Evolutionary conservation across 1,140 invertebrate genomes (phyloP), one percentile per base, ranked within the genome.

Genomic region (Leptinotarsa lineolata): DNA sequence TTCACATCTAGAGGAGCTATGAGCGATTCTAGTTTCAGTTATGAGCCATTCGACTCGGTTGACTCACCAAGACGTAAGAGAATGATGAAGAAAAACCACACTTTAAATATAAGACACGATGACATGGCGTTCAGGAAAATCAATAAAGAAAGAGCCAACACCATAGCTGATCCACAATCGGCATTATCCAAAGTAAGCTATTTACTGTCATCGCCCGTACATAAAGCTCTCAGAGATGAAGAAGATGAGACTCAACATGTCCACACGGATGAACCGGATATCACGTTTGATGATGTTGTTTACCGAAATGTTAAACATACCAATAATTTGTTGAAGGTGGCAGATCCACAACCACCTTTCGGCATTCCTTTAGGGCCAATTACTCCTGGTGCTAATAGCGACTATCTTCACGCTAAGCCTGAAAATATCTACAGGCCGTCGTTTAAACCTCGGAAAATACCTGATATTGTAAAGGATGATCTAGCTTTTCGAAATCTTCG

Each of bases 281-380:
- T 94, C 4, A 90, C 93, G 4, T 85, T 89, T 13, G 95, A 97
- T 82, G 95, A 97, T 84, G 90, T 96, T 0, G 90, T 93, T 4
- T 95, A 92, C 82, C 87, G 94, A 75, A 94, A 90, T 77, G 90
- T 94, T 68, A 91, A 91, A 79, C 89, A 92, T 80, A 90, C 91
- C 1, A 94, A 93, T 78, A 91, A 90, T 81, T 89, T 88, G 16
- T 84, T 91, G 24, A 92, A 90, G 81, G 88, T 93, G 2, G 77
- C 88, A 1, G 93, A 95, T 71, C 93, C 92, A 8, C 94, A 96
- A 81, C 94, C 94, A 24, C 94, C 93, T 1, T 96, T 97, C 83
- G 95, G 95, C 16, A 96, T 97, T 79, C 94, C 95, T 0, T 80
- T 96, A 12, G 92, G 92, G 5, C 94, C 93, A 11, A 89, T 95